Evolutionary conservation across 2,113 vertebrate genomes (phyloP).

Genomic region (Podarcis muralis): DNA sequence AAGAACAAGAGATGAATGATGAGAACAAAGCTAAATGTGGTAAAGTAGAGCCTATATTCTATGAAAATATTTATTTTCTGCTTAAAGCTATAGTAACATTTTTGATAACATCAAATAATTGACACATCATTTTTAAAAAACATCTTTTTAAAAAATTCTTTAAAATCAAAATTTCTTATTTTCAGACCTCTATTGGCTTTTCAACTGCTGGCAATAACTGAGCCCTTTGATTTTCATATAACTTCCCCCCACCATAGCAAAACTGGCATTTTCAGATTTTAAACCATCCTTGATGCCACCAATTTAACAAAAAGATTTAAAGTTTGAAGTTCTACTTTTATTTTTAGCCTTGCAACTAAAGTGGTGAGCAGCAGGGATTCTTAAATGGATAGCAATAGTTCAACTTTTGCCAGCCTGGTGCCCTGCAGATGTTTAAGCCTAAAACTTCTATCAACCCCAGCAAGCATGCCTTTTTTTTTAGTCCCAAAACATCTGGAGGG

Average conservation of each 20-base stretch:
- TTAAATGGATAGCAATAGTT: not conserved
- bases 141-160: not conserved
- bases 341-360: slow-evolving; percentile 53
- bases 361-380: slow-evolving; percentile 22
- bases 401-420: too few relatives aligned
- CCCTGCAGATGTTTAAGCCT: too few relatives aligned
- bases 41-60: not conserved
- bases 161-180: slow-evolving; percentile 15
- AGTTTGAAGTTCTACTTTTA: slow-evolving; percentile 34
- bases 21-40: not conserved
- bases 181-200: slow-evolving; percentile 22
- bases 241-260: slow-evolving; percentile 8
- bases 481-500: too few relatives aligned
- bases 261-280: slow-evolving; percentile 27
- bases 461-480: too few relatives aligned
- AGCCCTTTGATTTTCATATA: not conserved
- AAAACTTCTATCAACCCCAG: too few relatives aligned
- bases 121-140: slow-evolving; percentile 36
- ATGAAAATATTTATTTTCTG: not conserved
- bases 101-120: slow-evolving; percentile 41
- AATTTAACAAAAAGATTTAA: slow-evolving; percentile 56
- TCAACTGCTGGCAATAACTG: not conserved
- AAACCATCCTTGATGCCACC: not conserved
- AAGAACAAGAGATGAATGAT: not conserved
- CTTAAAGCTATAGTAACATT: not conserved